A percentile compares a stretch with the other conserved stretches of the same genome.
Conservation (phyloP, 2,113 vertebrate genomes). For the Alexandromys fortis region DNA sequence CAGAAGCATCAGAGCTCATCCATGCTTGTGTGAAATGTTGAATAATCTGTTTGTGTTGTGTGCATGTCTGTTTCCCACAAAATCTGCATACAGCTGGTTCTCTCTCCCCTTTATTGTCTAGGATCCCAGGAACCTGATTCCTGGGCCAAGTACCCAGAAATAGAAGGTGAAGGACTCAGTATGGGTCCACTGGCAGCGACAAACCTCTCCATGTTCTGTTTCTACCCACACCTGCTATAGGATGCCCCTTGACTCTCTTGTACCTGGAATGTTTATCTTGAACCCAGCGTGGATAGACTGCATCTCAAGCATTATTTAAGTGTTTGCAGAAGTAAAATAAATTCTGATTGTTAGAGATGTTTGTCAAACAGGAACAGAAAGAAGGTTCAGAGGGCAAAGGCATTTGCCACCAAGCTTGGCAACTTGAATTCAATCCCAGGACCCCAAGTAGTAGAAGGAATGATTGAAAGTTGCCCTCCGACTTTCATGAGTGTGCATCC, state of each 20-base stretch:
- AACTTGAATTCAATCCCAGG: too few relatives aligned
- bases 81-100: not conserved
- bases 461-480: not conserved
- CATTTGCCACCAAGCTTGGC: not conserved
- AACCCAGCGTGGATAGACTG: not conserved
- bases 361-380: not conserved
- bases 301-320: not conserved
- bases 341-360: not conserved
- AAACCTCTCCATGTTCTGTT: not conserved
- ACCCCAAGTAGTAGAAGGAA: too few relatives aligned
- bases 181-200: not conserved
- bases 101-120: not conserved
- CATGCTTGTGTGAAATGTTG: not conserved
- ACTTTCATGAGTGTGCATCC: not conserved
- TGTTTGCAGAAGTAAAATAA: slow-evolving; percentile 20
- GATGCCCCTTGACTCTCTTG: not conserved
- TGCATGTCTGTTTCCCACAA: not conserved
- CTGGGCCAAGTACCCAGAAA: not conserved
- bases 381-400: not conserved
- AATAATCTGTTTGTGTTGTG: not conserved
- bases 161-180: not conserved
- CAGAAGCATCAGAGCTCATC: not conserved
- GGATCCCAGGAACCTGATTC: not conserved
- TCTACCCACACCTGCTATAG: not conserved
- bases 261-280: slow-evolving; percentile 54